These are phyloP conservation scores for Argentina silus DNA, from an alignment of 2,797 vertebrate species.

Conservation along the genomic window DNA sequence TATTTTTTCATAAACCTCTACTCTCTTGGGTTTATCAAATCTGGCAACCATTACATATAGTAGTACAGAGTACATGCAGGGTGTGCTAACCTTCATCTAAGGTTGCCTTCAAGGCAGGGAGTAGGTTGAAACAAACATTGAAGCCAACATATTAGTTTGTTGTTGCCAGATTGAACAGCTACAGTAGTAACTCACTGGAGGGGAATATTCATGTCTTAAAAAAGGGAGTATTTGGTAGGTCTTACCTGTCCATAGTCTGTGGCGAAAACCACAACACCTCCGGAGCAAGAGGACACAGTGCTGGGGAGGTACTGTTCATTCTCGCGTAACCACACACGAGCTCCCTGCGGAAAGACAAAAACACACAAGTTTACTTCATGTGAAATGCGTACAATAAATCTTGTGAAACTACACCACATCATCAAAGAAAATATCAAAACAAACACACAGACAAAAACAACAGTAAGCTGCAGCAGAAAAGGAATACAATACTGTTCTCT, in stretches of 20 bases:
- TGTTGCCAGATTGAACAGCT: no score
- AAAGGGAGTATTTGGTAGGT: neutral
- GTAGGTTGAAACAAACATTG: no score
- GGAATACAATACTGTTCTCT: no score
- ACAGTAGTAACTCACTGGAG: neutral
- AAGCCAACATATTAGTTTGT: no score
- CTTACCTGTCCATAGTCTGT: conserved; percentile 95
- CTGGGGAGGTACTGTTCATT: conserved; percentile 91
- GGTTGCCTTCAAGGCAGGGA: no score
- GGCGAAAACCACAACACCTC: conserved; percentile 87
- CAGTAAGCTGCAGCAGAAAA: no score
- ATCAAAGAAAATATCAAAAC: neutral
- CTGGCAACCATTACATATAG: no score
- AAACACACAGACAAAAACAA: no score
- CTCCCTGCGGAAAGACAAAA: conserved; percentile 76
- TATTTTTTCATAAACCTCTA: neutral
- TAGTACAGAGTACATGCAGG: no score
- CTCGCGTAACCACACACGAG: conserved; percentile 94
- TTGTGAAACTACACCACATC: neutral
- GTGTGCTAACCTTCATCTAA: no score
- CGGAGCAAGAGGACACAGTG: conserved; percentile 90
- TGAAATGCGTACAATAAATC: neutral
- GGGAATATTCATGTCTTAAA: neutral
- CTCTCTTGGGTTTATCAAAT: neutral
- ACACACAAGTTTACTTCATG: neutral